phyloP scores from a whole-genome alignment of 2,888 invertebrate species.

The Teleogryllus oceanicus region DNA sequence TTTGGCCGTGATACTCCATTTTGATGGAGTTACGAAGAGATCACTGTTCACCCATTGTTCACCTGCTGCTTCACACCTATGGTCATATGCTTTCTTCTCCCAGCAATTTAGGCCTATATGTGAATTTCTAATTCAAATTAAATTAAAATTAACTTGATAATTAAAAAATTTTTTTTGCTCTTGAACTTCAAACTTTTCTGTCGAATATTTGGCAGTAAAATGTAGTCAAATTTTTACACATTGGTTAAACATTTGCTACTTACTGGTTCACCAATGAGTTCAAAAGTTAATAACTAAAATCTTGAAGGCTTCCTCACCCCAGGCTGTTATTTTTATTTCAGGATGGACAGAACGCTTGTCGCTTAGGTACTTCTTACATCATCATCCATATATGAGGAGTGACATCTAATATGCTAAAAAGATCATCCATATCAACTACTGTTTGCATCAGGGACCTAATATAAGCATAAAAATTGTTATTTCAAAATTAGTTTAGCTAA shows the following conservation, averaged over 20 bases:
- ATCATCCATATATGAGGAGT: conserved; percentile 81
- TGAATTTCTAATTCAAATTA: too few species aligned
- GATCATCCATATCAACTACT: not conserved
- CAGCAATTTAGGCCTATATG: conserved; percentile 41
- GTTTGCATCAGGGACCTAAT: too few species aligned
- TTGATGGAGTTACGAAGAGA: conserved; percentile 80
- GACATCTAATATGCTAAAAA: conserved; percentile 76
- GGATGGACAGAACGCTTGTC: conserved; percentile 93
- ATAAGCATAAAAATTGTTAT: too few species aligned
- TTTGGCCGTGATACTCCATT: conserved; percentile 95
- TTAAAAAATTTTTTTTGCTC: too few species aligned
- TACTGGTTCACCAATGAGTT: conserved; percentile 88
- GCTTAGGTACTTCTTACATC: conserved; percentile 89
- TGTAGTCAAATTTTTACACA: too few species aligned
- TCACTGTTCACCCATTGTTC: conserved; percentile 87
- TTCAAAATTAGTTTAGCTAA: too few species aligned
- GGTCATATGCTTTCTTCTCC: conserved; percentile 70
- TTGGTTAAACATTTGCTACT: conserved; percentile 41
- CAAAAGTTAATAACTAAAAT: conserved; percentile 92
- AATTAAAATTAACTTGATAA: too few species aligned
- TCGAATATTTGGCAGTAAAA: too few species aligned
- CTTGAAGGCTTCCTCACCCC: conserved; percentile 97
- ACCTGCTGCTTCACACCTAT: conserved; percentile 70
- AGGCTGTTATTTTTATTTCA: conserved; percentile 89
- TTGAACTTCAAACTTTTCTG: too few species aligned